A percentile compares a stretch with the other conserved stretches of the same genome.
Conservation (phyloP, 2,888 invertebrate species). For the Idaea aversata region DNA sequence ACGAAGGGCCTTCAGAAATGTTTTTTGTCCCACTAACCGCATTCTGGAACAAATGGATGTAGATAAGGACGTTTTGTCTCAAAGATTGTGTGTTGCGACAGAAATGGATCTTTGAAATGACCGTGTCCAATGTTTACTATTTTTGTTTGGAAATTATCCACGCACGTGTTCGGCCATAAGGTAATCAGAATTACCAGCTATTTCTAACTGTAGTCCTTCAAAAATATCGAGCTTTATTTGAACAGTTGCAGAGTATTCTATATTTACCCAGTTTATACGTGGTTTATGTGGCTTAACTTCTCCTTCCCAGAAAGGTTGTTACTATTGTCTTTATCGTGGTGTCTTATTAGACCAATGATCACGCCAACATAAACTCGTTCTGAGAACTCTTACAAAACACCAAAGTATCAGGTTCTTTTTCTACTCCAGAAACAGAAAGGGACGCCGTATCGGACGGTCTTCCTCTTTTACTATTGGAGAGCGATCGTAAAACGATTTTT, state of each 20-base stretch:
- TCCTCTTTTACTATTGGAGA: constrained; percentile 69
- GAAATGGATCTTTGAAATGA: constrained; percentile 11
- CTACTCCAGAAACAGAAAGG: constrained; percentile 44
- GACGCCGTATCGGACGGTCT: constrained; percentile 39
- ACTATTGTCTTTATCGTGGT: constrained; percentile 40
- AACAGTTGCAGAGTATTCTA: constrained; percentile 21
- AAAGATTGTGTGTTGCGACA: constrained; percentile 23
- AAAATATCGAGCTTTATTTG: neutral
- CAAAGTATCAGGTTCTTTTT: constrained; percentile 61
- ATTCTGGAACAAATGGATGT: constrained; percentile 42
- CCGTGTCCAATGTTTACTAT: constrained; percentile 17
- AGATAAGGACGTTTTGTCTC: constrained; percentile 37
- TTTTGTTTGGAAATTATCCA: constrained; percentile 22
- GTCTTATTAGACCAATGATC: constrained; percentile 50
- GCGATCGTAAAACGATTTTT: constrained; percentile 75
- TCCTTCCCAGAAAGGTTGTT: constrained; percentile 43
- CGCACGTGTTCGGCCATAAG: constrained; percentile 18
- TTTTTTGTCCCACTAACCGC: constrained; percentile 72
- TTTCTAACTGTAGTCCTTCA: neutral
- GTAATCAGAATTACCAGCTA: neutral
- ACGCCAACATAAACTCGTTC: constrained; percentile 53
- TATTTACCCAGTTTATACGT: neutral
- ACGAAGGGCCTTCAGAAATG: constrained; percentile 51
- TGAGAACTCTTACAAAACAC: constrained; percentile 62
- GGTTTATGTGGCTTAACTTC: constrained; percentile 20